Percentiles rank a stretch among this genome's conserved stretches.
Evolutionary conservation across 2,888 invertebrate species (phyloP).

Genomic region (Gymnocheta viridis): DNA sequence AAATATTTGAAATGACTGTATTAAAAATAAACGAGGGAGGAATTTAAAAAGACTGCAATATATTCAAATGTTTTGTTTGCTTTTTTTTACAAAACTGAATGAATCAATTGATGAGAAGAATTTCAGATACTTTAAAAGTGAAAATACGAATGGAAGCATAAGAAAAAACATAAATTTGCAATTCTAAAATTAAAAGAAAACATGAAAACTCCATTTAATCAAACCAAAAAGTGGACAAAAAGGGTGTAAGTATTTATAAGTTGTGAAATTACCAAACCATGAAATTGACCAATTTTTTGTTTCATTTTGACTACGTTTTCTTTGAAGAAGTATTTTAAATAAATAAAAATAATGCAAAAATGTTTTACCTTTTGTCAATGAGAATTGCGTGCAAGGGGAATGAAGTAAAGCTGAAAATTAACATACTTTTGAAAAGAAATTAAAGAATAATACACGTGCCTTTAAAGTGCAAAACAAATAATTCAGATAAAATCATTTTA

Average conservation of each 20-base stretch:
- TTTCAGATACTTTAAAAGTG: slow-evolving; percentile 35
- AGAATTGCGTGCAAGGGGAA: background rate
- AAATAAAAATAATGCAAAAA: slow-evolving; percentile 46
- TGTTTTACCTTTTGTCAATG: slow-evolving; percentile 25
- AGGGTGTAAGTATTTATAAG: slow-evolving; percentile 44
- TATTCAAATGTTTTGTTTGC: slow-evolving; percentile 65
- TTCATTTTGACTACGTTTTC: slow-evolving; percentile 9
- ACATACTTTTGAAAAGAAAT: slow-evolving; percentile 52
- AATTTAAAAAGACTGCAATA: slow-evolving; percentile 67
- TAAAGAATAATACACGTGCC: slow-evolving; percentile 62
- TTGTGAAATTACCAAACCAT: slow-evolving; percentile 72
- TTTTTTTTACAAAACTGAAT: slow-evolving; percentile 26
- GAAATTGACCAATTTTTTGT: slow-evolving; percentile 78
- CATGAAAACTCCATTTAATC: slow-evolving; percentile 78
- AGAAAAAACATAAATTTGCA: slow-evolving; percentile 61
- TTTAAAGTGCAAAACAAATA: slow-evolving; percentile 30
- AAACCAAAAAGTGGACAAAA: slow-evolving; percentile 47
- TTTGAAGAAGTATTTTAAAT: slow-evolving; percentile 45
- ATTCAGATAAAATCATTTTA: background rate
- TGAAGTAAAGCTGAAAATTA: slow-evolving; percentile 24
- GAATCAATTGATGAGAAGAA: slow-evolving; percentile 54
- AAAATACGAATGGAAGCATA: slow-evolving; percentile 60
- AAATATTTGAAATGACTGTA: slow-evolving; percentile 61
- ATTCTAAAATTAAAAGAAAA: slow-evolving; percentile 79
- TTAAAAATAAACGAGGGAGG: slow-evolving; percentile 73